Evolutionary conservation across 1,140 invertebrate species (phyloP).

Genomic region (Apis cerana): DNA sequence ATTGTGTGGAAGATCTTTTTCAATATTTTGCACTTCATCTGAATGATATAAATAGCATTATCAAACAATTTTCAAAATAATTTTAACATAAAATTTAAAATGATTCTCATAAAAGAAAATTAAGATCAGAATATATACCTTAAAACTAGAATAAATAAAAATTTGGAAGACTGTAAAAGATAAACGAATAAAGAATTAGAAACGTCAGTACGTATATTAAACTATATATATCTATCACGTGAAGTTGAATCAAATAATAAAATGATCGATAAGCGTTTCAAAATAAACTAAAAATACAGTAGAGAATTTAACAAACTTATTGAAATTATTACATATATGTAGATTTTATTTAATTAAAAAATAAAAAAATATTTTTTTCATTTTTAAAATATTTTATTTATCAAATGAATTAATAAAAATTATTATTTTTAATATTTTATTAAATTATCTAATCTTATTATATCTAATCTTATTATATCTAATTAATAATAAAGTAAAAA

Average conservation of each 20-base stretch:
- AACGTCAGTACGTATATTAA: not conserved
- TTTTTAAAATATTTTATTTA: not conserved
- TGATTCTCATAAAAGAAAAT: not conserved
- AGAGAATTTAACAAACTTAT: not conserved
- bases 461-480: no score
- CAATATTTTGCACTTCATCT: not conserved
- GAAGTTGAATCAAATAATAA: conserved; percentile 1
- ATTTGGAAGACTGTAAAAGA: conserved; percentile 35
- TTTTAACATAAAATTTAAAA: not conserved
- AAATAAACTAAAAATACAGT: not conserved
- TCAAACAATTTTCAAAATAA: not conserved
- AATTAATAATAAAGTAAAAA: not conserved
- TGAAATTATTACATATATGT: not conserved
- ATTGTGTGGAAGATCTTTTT: not conserved
- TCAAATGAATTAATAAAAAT: not conserved
- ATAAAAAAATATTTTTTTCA: not conserved
- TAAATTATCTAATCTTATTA: no score
- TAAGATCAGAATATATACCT: not conserved
- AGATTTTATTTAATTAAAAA: not conserved
- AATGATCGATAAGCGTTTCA: not conserved
- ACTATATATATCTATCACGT: not conserved
- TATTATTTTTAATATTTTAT: not conserved
- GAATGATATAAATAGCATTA: not conserved
- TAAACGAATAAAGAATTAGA: not conserved
- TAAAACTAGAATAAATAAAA: conserved; percentile 30